Conservation (phyloP, 2,888 invertebrate genomes). For the Parthenolecanium corni region DNA sequence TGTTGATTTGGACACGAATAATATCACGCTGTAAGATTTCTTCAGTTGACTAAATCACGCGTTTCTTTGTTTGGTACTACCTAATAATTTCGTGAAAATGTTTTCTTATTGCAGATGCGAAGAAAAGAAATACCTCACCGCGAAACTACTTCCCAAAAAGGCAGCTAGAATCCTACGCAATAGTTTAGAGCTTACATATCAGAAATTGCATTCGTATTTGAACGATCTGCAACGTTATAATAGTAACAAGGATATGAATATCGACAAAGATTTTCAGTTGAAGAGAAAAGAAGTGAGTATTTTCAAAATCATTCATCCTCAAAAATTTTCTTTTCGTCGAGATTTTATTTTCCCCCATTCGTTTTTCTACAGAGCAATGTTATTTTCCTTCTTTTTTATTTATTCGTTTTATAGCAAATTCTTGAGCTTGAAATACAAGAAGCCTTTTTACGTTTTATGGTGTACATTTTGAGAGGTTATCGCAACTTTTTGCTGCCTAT, state of each 20-base stretch:
- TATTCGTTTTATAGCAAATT: slow-evolving; percentile 50
- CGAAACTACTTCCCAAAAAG: slow-evolving; percentile 74
- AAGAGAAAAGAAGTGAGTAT: slow-evolving; percentile 62
- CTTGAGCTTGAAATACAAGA: slow-evolving; percentile 93
- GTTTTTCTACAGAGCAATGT: background rate
- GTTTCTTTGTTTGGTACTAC: too few relatives aligned
- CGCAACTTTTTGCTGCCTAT: slow-evolving; percentile 78
- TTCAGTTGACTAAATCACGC: background rate
- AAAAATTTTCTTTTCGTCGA: background rate
- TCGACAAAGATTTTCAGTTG: slow-evolving; percentile 71
- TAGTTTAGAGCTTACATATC: slow-evolving; percentile 64
- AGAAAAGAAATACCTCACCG: slow-evolving; percentile 66
- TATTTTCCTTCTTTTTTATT: slow-evolving; percentile 3
- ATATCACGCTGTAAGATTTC: slow-evolving; percentile 61
- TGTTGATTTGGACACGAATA: slow-evolving; percentile 95
- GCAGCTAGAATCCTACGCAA: slow-evolving; percentile 69
- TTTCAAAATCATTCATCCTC: background rate
- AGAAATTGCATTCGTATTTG: slow-evolving; percentile 40
- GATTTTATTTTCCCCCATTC: background rate
- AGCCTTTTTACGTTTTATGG: slow-evolving; percentile 92
- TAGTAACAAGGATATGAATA: slow-evolving; percentile 43
- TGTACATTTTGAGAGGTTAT: slow-evolving; percentile 81
- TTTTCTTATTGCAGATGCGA: slow-evolving; percentile 57
- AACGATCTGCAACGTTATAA: slow-evolving; percentile 38
- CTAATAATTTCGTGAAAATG: too few relatives aligned